Conservation (phyloP, 2,797 vertebrate genomes). For the Neoniphon sammara region DNA sequence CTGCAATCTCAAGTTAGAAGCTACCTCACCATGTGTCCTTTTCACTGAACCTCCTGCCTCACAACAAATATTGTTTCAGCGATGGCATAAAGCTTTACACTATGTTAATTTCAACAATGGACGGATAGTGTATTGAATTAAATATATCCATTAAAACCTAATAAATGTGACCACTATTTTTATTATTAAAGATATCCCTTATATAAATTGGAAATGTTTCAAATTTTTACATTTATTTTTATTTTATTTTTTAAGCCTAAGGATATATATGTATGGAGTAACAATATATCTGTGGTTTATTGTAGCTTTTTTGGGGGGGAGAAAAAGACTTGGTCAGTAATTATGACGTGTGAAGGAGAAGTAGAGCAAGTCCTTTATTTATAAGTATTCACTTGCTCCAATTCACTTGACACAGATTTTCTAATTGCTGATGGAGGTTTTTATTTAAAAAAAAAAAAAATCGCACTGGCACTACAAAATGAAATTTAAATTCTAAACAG, state of each 20-base stretch:
- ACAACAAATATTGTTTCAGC: not conserved
- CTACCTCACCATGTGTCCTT: slow-evolving; percentile 23
- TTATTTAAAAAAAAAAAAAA: not conserved
- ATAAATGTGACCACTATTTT: too few relatives aligned
- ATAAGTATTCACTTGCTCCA: not conserved
- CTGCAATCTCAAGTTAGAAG: slow-evolving; percentile 18
- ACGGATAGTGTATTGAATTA: not conserved
- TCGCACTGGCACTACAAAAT: not conserved
- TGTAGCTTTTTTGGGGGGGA: too few relatives aligned
- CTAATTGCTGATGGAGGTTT: not conserved
- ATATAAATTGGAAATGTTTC: not conserved
- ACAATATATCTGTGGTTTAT: too few relatives aligned
- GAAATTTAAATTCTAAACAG: slow-evolving; percentile 4
- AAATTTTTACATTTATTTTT: not conserved
- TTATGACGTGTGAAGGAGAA: too few relatives aligned
- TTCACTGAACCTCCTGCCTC: slow-evolving; percentile 13
- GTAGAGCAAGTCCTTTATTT: too few relatives aligned
- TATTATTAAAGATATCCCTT: not conserved
- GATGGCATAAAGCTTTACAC: not conserved
- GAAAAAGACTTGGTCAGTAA: too few relatives aligned
- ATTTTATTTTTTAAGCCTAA: not conserved
- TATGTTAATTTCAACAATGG: not conserved
- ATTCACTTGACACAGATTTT: not conserved
- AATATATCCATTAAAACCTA: not conserved
- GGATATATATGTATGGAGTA: not conserved